These are phyloP conservation scores for Neoascia interrupta DNA, from an alignment of 2,888 invertebrate genomes.

Conservation along the genomic window DNA sequence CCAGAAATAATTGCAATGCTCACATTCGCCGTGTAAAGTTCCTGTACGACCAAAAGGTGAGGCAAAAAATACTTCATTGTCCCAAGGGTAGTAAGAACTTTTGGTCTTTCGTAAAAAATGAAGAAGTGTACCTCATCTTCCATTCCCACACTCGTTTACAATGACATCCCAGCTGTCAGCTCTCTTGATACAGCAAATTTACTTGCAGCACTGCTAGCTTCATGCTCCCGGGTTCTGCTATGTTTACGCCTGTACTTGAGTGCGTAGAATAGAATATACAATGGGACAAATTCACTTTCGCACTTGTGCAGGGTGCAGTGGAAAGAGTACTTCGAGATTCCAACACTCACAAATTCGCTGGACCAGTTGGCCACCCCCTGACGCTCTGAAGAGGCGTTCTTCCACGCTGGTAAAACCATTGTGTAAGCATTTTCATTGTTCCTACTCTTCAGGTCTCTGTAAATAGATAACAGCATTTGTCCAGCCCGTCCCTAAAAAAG, in stretches of 20 bases:
- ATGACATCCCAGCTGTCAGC: no score
- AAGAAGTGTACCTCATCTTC: no score
- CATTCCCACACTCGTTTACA: neutral
- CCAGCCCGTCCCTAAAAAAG: neutral
- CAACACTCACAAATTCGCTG: no score
- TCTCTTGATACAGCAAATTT: neutral
- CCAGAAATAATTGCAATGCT: constrained; percentile 6
- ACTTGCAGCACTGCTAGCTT: neutral
- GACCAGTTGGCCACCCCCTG: no score
- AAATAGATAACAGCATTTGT: no score
- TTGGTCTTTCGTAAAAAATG: no score
- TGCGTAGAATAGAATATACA: no score
- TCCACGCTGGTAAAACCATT: neutral
- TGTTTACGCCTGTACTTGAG: neutral
- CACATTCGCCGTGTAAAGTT: neutral
- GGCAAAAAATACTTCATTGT: neutral
- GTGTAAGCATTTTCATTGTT: neutral
- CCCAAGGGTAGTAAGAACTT: neutral
- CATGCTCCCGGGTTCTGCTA: neutral
- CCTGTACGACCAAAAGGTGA: constrained; percentile 3
- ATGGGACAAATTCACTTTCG: neutral
- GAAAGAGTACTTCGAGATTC: no score
- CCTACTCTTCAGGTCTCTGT: neutral
- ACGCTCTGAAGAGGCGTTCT: neutral
- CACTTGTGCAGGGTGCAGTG: no score